Conservation (phyloP, 2,888 invertebrate genomes). For the Muscina levida region DNA sequence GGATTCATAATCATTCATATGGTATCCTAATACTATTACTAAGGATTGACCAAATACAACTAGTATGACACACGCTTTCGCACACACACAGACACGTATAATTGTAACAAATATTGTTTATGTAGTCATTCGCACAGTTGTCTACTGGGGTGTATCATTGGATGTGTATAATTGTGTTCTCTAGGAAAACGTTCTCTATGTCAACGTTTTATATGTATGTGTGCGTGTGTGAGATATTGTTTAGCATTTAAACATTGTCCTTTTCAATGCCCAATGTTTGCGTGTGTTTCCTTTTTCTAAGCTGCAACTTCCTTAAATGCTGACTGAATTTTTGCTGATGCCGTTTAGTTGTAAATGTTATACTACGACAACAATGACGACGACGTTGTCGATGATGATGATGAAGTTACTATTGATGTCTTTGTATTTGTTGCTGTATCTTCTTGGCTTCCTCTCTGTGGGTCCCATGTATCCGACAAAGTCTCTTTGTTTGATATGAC, state of each 20-base stretch:
- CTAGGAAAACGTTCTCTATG: too few species aligned
- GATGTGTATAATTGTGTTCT: too few species aligned
- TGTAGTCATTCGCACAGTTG: too few species aligned
- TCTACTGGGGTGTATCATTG: neutral
- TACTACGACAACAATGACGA: too few species aligned
- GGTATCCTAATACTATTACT: too few species aligned
- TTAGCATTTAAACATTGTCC: neutral
- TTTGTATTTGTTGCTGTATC: neutral
- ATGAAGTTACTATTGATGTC: too few species aligned
- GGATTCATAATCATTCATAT: too few species aligned
- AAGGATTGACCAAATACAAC: too few species aligned
- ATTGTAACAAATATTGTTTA: too few species aligned
- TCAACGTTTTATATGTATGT: neutral
- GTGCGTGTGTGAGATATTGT: neutral
- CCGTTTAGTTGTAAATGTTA: neutral
- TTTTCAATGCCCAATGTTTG: neutral
- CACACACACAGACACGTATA: too few species aligned
- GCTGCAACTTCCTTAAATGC: neutral
- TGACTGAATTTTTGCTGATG: slow-evolving; percentile 1
- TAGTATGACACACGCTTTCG: too few species aligned
- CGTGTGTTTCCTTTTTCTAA: neutral
- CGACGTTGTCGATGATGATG: too few species aligned
- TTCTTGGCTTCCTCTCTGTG: neutral
- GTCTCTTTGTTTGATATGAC: neutral
- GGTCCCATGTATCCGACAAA: neutral